Base-by-base conservation (phyloP, 2,797 vertebrate genomes). In the Gallinago nigripennis region DNA sequence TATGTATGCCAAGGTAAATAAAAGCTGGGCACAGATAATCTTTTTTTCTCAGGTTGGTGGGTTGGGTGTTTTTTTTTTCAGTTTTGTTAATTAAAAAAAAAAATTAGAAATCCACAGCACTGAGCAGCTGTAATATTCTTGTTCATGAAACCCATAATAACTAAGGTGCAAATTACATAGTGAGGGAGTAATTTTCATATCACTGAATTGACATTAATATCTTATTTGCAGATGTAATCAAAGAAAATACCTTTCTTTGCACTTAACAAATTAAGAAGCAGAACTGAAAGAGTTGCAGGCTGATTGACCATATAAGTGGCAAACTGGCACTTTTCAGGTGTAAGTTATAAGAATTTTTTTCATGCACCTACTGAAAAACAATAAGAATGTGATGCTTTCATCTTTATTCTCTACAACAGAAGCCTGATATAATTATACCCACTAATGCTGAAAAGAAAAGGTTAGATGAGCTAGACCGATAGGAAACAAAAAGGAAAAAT, bases 91-190 rank as follows among this genome's bases (percentile, higher is more conserved):
- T 94, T 86, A 88, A 92, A 92, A 23, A 94, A 84, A 84, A 53
- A 65, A 73, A 66, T 63, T 83, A 82, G 50, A 88, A 94, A 93
- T 88, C 86, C 46, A 28, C 48, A 72, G 93, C 65, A 71, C 25
- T 82, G 46, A 93, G 65, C 56, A 95, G 78, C 83, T 95, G 15
- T 96, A 95, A 93, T 92, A 92, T 73, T 93, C 90, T 82, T 93
- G 86, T 95, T 96, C 94, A 93, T 96, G 96, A 96, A 97, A 97
- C 96, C 95, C 81, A 45, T 97, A 96, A 96, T 96, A 97, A 97
- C 83, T 89, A 90, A 95, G 90, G 94, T 96, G 83, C 90, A 95
- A 96, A 96, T 96, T 96, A 92, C 88, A 93, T 72, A 94, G 65
- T 48, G 84, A 95, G 86, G 81, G 96, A 96, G 95, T 94, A 96